Conservation (phyloP, 30 jellyfish, hydroid and myxozoan genomes). For the Hydractinia symbiolongicarpus region DNA sequence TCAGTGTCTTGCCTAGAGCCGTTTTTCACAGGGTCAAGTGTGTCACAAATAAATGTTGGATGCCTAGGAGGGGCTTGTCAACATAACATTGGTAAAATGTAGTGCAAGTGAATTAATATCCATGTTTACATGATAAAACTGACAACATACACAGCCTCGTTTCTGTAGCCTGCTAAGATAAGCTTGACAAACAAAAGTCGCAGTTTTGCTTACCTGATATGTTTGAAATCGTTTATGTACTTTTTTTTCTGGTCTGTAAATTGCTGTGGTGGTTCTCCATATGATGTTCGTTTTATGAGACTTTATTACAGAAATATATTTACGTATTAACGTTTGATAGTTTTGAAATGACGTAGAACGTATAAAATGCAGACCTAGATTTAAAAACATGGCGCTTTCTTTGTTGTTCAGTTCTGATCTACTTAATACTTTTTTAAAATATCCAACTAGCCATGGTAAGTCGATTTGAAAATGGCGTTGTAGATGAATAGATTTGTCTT, state of each 20-base stretch:
- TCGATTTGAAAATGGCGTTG: slow-evolving; percentile 63
- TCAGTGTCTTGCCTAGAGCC: no score
- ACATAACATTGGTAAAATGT: no score
- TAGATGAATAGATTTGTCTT: slow-evolving; percentile 64
- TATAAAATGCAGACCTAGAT: slow-evolving; percentile 73
- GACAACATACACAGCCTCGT: no score
- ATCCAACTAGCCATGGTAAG: slow-evolving; percentile 32
- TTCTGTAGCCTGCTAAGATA: no score
- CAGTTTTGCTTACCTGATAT: slow-evolving; percentile 48
- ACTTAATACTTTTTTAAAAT: slow-evolving; percentile 27
- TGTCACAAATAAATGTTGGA: no score
- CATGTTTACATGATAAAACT: no score
- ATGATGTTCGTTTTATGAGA: slow-evolving; percentile 42
- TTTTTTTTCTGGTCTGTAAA: slow-evolving; percentile 54
- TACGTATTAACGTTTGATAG: slow-evolving; percentile 41
- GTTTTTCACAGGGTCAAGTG: no score
- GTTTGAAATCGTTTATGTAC: slow-evolving; percentile 91
- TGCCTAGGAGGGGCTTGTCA: no score
- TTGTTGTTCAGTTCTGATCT: slow-evolving; percentile 29
- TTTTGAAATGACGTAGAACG: slow-evolving; percentile 73
- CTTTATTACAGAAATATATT: slow-evolving; percentile 31
- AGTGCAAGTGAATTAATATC: no score
- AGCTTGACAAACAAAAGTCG: no score
- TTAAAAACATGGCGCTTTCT: slow-evolving; percentile 62
- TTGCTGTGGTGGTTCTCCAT: slow-evolving; percentile 85